Conservation (phyloP, 2,797 vertebrate species). For the Dendrocincla fuliginosa region DNA sequence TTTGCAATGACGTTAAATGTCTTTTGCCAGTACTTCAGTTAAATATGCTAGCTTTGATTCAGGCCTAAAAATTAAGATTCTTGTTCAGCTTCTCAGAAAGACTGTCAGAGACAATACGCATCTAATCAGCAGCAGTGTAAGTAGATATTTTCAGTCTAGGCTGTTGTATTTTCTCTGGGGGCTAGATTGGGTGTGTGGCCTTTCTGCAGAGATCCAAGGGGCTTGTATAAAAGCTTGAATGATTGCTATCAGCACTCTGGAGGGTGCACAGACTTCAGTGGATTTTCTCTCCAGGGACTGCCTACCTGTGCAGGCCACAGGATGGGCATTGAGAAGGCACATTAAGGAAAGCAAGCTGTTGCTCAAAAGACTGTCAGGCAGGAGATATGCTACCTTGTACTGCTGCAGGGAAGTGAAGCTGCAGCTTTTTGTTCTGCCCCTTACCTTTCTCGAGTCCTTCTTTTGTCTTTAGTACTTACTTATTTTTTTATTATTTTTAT, state of each 20-base stretch:
- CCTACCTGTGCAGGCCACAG: background rate
- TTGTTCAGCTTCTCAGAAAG: background rate
- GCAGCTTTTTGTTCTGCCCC: background rate
- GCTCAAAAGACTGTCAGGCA: background rate
- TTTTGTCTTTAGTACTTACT: background rate
- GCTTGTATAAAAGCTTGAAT: background rate
- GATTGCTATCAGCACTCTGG: background rate
- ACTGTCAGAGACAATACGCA: fast-evolving
- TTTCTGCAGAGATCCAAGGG: background rate
- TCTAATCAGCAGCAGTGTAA: background rate
- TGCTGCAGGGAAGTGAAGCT: background rate
- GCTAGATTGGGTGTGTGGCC: background rate
- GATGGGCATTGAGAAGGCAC: background rate
- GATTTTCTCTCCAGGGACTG: background rate
- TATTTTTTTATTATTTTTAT: background rate
- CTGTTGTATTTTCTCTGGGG: background rate
- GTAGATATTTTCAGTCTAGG: background rate
- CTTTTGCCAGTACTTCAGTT: background rate
- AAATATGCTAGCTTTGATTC: background rate
- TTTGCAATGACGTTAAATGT: background rate
- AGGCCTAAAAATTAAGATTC: background rate
- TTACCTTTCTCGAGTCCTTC: background rate
- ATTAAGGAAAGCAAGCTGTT: background rate
- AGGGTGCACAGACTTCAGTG: background rate
- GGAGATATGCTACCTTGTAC: fast-evolving